Base-by-base conservation (phyloP, 2,113 vertebrate species). In the Myotis davidii region DNA sequence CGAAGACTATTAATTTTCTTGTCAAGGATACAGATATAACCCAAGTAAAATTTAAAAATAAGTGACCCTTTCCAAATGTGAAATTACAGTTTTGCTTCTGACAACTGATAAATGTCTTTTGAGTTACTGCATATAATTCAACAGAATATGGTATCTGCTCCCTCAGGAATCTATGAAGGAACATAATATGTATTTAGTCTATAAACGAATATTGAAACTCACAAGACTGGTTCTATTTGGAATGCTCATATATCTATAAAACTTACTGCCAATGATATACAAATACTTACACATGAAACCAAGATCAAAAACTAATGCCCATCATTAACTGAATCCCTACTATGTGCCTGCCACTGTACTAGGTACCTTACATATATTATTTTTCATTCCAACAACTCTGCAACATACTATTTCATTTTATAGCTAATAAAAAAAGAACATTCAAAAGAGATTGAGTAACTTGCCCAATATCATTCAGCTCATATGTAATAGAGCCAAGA, bases 31-130 rank as follows among this genome's bases (percentile, higher is more conserved):
- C 1, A 87, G 39, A 56, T 70, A 89, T 42, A 83, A 82, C 73
- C 10, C 42, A 67, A 14, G 52, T 69, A 90, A 91, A 92, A 42
- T 39, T 64, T 61, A 87, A 96, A 39, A 86, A 12, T 56, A 87
- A 94, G 11, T 45, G 12, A 25, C 42, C 29, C 59, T 84, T 85
- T 76, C 37, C 45, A 92, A 95, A 83, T 48, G 27, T 37, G 50
- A 70, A 88, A 95, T 90, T 89, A 88, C 81, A 83, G 97, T 86
- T 85, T 65, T 95, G 21, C 79, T 87, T 78, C 50, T 52, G 82
- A 59, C 34, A 54, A 61, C 4, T 77, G 88, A 56, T 70, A 79
- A 2, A 65, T 37, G 39, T 17, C 72, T 50, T 88, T 67, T 81
- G 54, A 88, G 48, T 76, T 56, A 90, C 14, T 84, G 59, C n/a